Evolutionary conservation across 2,113 vertebrate genomes (phyloP).

Genomic region (Peucedramus taeniatus): DNA sequence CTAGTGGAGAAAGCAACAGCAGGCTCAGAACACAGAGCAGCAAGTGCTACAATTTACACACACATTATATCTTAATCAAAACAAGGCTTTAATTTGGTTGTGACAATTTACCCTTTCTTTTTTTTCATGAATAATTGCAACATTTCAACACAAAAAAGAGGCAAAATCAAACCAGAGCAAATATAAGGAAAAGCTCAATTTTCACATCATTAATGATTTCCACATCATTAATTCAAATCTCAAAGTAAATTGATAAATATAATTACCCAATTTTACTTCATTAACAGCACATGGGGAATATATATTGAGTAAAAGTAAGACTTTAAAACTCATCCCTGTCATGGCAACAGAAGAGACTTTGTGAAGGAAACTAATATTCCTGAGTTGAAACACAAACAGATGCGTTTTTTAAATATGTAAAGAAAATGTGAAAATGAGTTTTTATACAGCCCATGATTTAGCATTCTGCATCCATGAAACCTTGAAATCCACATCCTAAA

Average conservation of each 20-base stretch:
- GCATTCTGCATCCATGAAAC: neutral
- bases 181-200: neutral
- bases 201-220: neutral
- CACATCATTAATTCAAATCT: neutral
- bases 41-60: neutral
- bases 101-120: neutral
- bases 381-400: neutral
- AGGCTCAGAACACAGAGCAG: neutral
- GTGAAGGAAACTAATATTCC: neutral
- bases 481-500: neutral
- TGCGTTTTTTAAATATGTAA: neutral
- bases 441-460: neutral
- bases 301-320: neutral
- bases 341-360: neutral
- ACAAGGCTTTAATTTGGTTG: neutral
- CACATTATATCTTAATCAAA: neutral
- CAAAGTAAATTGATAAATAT: neutral
- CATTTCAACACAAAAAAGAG: neutral
- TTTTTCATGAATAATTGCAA: neutral
- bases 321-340: neutral
- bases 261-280: neutral
- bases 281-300: neutral
- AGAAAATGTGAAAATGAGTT: neutral
- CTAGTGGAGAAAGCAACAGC: neutral
- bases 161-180: neutral